These are phyloP conservation scores for Sphaerophoria taeniata DNA, from an alignment of 2,888 invertebrate genomes.

Conservation along the genomic window DNA sequence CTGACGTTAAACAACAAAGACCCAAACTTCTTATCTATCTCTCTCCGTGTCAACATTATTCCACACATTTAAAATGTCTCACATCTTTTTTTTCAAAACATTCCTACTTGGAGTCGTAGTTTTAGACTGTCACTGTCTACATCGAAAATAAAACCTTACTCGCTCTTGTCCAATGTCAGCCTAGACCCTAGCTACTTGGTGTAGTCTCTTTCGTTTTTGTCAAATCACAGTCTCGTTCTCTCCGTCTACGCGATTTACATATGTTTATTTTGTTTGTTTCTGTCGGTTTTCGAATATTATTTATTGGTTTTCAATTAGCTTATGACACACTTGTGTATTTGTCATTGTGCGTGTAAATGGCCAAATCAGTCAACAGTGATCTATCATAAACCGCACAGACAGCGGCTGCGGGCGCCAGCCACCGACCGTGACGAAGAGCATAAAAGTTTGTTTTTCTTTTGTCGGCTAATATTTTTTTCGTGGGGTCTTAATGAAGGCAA, in stretches of 20 bases:
- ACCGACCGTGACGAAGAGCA: too few relatives aligned
- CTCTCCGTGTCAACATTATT: neutral
- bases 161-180: neutral
- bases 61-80: neutral
- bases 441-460: too few relatives aligned
- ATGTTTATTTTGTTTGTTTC: neutral
- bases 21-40: neutral
- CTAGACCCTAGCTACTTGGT: neutral
- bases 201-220: conserved; percentile 20
- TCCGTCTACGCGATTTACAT: conserved; percentile 13
- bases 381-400: conserved; percentile 28
- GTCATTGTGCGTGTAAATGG: conserved; percentile 32
- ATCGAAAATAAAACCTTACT: neutral
- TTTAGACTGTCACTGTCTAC: neutral
- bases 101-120: neutral
- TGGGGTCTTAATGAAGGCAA: too few relatives aligned
- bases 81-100: neutral
- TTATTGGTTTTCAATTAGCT: conserved; percentile 46
- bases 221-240: neutral
- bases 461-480: too few relatives aligned
- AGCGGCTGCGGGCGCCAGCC: too few relatives aligned
- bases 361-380: conserved; percentile 30
- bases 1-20: neutral
- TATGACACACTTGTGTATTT: neutral
- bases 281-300: neutral